Conservation (phyloP, 1,140 invertebrate genomes). For the Melanaphis sacchari region DNA sequence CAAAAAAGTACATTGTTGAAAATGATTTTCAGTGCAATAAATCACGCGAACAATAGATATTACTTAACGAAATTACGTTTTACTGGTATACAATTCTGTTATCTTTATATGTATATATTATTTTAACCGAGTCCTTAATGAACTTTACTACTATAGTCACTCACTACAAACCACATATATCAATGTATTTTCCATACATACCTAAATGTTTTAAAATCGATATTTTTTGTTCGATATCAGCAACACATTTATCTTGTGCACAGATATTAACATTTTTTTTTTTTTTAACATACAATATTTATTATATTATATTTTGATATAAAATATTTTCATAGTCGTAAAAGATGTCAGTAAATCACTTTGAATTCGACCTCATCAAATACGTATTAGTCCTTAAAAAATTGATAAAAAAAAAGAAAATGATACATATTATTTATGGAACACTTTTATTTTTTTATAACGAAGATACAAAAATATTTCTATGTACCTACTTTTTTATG, state of each 20-base stretch:
- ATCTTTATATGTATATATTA: neutral
- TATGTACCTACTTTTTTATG: neutral
- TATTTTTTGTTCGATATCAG: neutral
- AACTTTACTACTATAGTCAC: neutral
- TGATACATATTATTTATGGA: neutral
- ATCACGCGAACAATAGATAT: neutral
- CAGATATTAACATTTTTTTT: neutral
- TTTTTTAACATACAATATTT: neutral
- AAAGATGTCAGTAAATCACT: constrained; percentile 23
- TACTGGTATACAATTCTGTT: neutral
- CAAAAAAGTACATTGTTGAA: neutral
- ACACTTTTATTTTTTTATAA: neutral
- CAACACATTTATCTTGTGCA: neutral
- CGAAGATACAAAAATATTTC: neutral
- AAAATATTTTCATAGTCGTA: constrained; percentile 19
- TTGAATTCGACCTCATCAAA: constrained; percentile 15
- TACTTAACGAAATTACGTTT: neutral
- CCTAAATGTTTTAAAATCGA: constrained; percentile 21
- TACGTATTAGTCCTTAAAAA: constrained; percentile 33
- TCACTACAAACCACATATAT: neutral
- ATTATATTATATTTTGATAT: neutral
- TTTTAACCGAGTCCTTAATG: neutral
- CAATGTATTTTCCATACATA: neutral
- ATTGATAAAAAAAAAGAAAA: neutral
- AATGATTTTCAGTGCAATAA: neutral